phyloP scores from a whole-genome alignment of 2,888 invertebrate species.

The Thymelicus lineola region DNA sequence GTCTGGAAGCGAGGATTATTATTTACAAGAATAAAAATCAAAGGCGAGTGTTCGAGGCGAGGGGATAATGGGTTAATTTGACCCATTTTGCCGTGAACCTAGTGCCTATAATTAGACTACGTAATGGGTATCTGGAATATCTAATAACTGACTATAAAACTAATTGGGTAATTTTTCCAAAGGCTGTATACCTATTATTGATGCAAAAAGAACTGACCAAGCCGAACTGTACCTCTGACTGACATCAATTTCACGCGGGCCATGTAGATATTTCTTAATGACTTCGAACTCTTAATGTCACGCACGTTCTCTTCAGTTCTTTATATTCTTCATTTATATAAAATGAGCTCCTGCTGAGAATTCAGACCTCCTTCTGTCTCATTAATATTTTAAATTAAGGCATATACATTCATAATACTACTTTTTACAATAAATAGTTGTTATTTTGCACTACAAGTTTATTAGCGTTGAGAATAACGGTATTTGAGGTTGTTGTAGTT shows the following conservation, averaged over 20 bases:
- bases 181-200: slow-evolving; percentile 13
- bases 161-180: slow-evolving; percentile 21
- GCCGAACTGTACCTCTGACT: slow-evolving; percentile 36
- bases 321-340: slow-evolving; percentile 19
- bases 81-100: slow-evolving; percentile 52
- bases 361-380: background rate
- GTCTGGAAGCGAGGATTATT: slow-evolving; percentile 37
- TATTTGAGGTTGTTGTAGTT: too few relatives aligned
- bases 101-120: slow-evolving; percentile 49
- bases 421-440: slow-evolving; percentile 13
- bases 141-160: slow-evolving; percentile 48
- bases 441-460: background rate
- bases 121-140: slow-evolving; percentile 51
- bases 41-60: slow-evolving; percentile 27
- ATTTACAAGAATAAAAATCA: slow-evolving; percentile 42
- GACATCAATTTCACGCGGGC: slow-evolving; percentile 33
- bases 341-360: slow-evolving; percentile 1
- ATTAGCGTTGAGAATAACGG: background rate
- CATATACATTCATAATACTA: slow-evolving; percentile 21
- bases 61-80: slow-evolving; percentile 55
- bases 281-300: slow-evolving; percentile 16
- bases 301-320: slow-evolving; percentile 26
- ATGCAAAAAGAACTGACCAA: slow-evolving; percentile 16
- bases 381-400: slow-evolving; percentile 27
- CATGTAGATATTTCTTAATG: slow-evolving; percentile 11